Percentiles rank a stretch among this genome's conserved stretches.
These are phyloP conservation scores for Leptopilina syphax DNA, from an alignment of 2,888 invertebrate species.

Conservation along the genomic window DNA sequence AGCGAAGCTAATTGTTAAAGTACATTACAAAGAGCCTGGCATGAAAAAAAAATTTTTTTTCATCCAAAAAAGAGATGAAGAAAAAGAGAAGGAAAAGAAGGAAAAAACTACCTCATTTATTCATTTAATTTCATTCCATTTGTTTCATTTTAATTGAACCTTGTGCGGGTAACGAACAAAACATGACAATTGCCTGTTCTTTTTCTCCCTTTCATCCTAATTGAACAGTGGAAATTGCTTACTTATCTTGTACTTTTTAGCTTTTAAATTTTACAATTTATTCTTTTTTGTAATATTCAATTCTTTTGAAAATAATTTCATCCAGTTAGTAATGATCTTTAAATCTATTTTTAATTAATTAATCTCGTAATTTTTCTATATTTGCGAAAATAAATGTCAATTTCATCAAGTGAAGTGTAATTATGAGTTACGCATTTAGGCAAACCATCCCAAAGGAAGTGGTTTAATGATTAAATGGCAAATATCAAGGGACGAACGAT, in stretches of 20 bases:
- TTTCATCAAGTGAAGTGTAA: neutral
- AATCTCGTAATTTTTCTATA: neutral
- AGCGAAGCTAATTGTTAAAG: constrained; percentile 38
- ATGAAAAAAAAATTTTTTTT: neutral
- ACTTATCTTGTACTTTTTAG: too few relatives aligned
- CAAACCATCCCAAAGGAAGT: neutral
- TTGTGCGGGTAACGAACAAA: neutral
- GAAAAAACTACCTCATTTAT: neutral
- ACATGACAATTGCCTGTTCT: neutral
- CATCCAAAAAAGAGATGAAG: neutral
- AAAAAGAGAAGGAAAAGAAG: neutral
- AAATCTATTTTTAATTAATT: too few relatives aligned
- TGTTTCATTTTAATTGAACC: constrained; percentile 4
- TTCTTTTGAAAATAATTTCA: neutral
- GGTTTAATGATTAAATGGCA: constrained; percentile 15
- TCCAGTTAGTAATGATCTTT: too few relatives aligned
- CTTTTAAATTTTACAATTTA: neutral
- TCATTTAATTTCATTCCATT: constrained; percentile 9
- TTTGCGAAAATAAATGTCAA: too few relatives aligned
- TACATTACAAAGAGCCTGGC: constrained; percentile 4
- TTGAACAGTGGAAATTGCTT: neutral
- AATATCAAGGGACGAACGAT: constrained; percentile 25
- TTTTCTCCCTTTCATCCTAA: neutral
- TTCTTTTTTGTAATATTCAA: neutral
- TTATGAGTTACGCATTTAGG: neutral